These are phyloP conservation scores for Mastomys natalensis DNA, from an alignment of 2,113 vertebrate genomes.

Conservation along the genomic window DNA sequence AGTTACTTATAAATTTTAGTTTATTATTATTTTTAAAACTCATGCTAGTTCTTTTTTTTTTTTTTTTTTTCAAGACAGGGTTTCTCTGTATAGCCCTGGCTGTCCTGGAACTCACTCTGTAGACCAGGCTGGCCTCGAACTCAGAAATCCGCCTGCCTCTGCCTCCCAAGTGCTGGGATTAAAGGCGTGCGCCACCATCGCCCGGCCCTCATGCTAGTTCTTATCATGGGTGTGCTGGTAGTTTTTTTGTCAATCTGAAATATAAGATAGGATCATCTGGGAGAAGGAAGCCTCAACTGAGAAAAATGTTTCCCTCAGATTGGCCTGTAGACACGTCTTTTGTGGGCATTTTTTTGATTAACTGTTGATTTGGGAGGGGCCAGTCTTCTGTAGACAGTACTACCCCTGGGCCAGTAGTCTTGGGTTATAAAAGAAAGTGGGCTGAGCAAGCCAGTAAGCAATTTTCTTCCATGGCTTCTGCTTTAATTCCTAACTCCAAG, in stretches of 20 bases:
- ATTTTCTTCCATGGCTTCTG: neutral
- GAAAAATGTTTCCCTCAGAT: neutral
- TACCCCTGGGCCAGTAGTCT: neutral
- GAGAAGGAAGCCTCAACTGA: neutral
- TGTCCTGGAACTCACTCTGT: too few species aligned
- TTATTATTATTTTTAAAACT: neutral
- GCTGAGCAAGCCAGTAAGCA: neutral
- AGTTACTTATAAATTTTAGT: constrained; percentile 16
- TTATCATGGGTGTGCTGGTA: neutral
- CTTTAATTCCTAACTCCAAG: neutral
- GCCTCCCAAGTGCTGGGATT: too few species aligned
- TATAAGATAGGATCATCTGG: neutral
- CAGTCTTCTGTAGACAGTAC: neutral
- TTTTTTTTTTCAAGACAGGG: too few species aligned
- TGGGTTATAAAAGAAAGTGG: neutral
- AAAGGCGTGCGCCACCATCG: too few species aligned
- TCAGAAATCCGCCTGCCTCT: too few species aligned
- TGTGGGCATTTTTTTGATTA: neutral
- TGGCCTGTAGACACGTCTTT: neutral
- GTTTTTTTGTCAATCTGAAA: neutral
- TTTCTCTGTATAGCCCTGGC: too few species aligned
- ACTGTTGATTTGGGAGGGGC: neutral
- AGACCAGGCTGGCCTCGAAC: too few species aligned
- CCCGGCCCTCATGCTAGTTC: constrained; percentile 15
- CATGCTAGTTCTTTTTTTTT: constrained; percentile 22